Percentiles rank a stretch among this genome's conserved stretches.
Conservation (phyloP, 2,888 invertebrate species). For the Falcaria lacertinaria region DNA sequence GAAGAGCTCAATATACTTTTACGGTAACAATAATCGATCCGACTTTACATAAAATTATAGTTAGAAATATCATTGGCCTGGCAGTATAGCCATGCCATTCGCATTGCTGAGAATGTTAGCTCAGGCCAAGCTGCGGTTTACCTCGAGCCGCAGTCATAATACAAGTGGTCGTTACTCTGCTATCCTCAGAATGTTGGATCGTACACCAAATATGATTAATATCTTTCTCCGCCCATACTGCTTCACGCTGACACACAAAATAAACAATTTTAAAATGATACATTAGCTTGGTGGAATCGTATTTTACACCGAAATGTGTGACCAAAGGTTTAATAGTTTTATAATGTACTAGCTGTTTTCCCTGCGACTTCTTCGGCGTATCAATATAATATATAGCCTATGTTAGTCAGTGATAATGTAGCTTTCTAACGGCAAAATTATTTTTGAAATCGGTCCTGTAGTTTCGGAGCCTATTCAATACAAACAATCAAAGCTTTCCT, state of each 20-base stretch:
- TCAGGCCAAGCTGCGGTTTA: constrained; percentile 46
- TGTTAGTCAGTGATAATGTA: too few relatives aligned
- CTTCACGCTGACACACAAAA: too few relatives aligned
- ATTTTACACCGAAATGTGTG: too few relatives aligned
- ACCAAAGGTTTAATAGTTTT: too few relatives aligned
- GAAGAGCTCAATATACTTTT: not conserved
- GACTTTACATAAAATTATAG: not conserved
- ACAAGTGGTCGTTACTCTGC: constrained; percentile 41
- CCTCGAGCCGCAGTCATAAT: constrained; percentile 47
- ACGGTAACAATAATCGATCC: not conserved
- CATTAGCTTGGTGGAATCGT: too few relatives aligned
- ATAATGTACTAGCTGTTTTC: too few relatives aligned
- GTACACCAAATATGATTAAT: constrained; percentile 22
- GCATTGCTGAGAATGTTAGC: constrained; percentile 49
- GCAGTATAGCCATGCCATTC: constrained; percentile 34
- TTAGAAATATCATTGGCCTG: constrained; percentile 14
- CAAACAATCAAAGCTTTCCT: too few relatives aligned
- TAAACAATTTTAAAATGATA: not conserved
- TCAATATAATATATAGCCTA: too few relatives aligned
- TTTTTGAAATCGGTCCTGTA: too few relatives aligned
- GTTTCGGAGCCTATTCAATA: too few relatives aligned
- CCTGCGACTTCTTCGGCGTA: too few relatives aligned
- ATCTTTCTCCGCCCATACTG: constrained; percentile 8
- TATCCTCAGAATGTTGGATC: constrained; percentile 39
- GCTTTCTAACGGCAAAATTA: too few relatives aligned